These are phyloP conservation scores for Crenuchus spilurus DNA, from an alignment of 2,797 vertebrate genomes.

Conservation along the genomic window DNA sequence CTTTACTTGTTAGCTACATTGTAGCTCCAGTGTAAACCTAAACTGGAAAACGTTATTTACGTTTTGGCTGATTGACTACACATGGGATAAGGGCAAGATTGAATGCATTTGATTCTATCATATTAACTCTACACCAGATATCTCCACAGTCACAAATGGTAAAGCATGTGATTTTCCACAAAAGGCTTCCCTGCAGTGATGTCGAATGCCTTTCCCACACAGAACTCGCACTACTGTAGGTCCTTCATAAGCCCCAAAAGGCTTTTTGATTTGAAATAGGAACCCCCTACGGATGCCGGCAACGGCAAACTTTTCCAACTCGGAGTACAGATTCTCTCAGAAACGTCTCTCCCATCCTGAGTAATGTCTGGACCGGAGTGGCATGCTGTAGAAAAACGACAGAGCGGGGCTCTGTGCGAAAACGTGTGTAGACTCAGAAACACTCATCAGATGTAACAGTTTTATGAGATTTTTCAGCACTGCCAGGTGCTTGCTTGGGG, in stretches of 20 bases:
- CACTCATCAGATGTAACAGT: not conserved
- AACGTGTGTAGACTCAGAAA: conserved; percentile 46
- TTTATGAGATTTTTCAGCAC: not conserved
- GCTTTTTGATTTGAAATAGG: not conserved
- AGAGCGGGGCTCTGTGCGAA: no score
- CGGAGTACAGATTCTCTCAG: not conserved
- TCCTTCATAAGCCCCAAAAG: not conserved
- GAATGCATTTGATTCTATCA: not conserved
- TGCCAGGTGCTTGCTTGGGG: not conserved
- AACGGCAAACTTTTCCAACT: not conserved
- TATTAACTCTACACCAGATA: not conserved
- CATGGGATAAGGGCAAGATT: no score
- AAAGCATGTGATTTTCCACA: conserved; percentile 8
- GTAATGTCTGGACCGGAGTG: not conserved
- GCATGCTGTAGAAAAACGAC: not conserved
- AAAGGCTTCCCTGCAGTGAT: not conserved
- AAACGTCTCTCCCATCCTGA: conserved; percentile 14
- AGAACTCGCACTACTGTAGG: not conserved
- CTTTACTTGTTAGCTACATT: no score
- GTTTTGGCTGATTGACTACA: not conserved
- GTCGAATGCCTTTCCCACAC: conserved; percentile 7
- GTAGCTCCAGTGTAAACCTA: no score
- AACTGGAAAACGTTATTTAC: no score
- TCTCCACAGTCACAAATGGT: not conserved
- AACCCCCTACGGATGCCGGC: not conserved